Percentiles rank a stretch among this genome's conserved stretches.
Evolutionary conservation across 2,888 invertebrate genomes (phyloP).

Genomic region (Chrysolina oricalcia): DNA sequence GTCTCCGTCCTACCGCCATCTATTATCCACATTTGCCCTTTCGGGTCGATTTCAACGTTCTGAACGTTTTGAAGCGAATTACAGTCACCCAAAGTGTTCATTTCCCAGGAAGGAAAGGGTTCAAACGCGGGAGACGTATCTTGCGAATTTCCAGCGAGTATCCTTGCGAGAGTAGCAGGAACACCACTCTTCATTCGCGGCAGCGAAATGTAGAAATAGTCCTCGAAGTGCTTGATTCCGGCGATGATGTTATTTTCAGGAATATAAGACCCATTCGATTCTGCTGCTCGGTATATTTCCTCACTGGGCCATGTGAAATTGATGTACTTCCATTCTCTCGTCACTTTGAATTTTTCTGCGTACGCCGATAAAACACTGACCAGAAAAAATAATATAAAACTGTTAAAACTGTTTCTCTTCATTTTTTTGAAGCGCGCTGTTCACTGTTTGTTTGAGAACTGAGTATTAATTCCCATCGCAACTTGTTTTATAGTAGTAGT

Average conservation of each 20-base stretch:
- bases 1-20: slow-evolving; percentile 81
- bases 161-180: slow-evolving; percentile 80
- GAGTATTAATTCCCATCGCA: slow-evolving; percentile 36
- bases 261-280: slow-evolving; percentile 76
- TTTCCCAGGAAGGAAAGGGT: slow-evolving; percentile 83
- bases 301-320: slow-evolving; percentile 81
- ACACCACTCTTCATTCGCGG: slow-evolving; percentile 83
- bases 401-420: slow-evolving; percentile 34
- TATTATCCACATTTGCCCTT: slow-evolving; percentile 80
- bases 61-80: slow-evolving; percentile 83
- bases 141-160: slow-evolving; percentile 72
- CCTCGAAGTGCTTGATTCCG: slow-evolving; percentile 80
- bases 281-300: slow-evolving; percentile 74
- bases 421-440: slow-evolving; percentile 42
- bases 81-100: slow-evolving; percentile 80
- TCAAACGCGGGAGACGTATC: slow-evolving; percentile 76
- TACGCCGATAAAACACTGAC: slow-evolving; percentile 36
- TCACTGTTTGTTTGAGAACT: slow-evolving; percentile 32
- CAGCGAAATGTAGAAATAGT: slow-evolving; percentile 79
- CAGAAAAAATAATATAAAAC: slow-evolving; percentile 35
- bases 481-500: slow-evolving; percentile 48
- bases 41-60: slow-evolving; percentile 81
- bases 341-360: slow-evolving; percentile 75
- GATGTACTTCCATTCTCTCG: slow-evolving; percentile 83
- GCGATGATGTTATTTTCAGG: slow-evolving; percentile 81